These are phyloP conservation scores for Gambelia wislizenii DNA, from an alignment of 2,797 vertebrate species.

Conservation along the genomic window DNA sequence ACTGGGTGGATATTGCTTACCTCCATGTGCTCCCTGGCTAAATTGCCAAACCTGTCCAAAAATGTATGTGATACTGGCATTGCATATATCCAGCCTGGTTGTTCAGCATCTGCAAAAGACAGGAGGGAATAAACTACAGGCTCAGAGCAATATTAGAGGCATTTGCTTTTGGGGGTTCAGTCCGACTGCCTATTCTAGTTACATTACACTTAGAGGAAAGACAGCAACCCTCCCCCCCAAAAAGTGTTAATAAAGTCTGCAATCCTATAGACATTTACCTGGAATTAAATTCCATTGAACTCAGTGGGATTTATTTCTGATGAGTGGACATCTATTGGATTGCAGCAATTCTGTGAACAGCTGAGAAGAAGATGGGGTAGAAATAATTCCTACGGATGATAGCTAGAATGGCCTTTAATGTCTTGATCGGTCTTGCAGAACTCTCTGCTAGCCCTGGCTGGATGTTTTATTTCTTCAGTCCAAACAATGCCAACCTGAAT, in stretches of 20 bases:
- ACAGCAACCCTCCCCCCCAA: neutral
- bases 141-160: neutral
- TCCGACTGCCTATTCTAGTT: constrained; percentile 38
- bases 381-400: constrained; percentile 17
- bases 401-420: constrained; percentile 2
- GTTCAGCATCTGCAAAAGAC: neutral
- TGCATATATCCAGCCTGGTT: neutral
- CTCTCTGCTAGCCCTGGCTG: constrained; percentile 29
- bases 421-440: neutral
- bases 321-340: neutral
- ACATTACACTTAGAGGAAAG: constrained; percentile 41
- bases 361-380: constrained; percentile 13
- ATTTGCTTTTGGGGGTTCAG: neutral
- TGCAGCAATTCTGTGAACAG: neutral
- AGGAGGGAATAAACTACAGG: neutral
- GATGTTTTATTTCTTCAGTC: constrained; percentile 24
- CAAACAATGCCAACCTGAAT: constrained; percentile 21
- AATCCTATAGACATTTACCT: no score
- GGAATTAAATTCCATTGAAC: neutral
- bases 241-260: neutral
- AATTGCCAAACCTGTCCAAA: neutral
- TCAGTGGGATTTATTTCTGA: neutral
- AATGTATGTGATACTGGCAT: neutral
- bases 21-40: constrained; percentile 30
- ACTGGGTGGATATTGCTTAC: neutral